Evolutionary conservation across 2,888 invertebrate species (phyloP).

Genomic region (Apeira syringaria): DNA sequence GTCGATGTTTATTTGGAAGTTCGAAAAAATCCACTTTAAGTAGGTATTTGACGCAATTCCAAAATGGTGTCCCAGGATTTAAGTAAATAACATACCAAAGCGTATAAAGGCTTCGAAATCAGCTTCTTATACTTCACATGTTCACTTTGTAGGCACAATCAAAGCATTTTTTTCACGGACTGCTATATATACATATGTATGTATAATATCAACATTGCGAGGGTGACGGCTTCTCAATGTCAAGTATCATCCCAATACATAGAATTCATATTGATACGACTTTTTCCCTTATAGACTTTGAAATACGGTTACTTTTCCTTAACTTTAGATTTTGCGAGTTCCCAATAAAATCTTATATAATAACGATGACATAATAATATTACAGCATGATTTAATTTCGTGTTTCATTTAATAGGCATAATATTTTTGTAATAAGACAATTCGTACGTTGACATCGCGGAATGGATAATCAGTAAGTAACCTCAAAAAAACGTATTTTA

Average conservation of each 20-base stretch:
- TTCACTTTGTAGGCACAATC: constrained; percentile 17
- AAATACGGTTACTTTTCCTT: constrained; percentile 14
- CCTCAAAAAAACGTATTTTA: too few relatives aligned
- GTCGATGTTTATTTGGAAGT: neutral
- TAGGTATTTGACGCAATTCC: constrained; percentile 9
- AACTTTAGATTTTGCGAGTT: constrained; percentile 4
- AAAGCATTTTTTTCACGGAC: too few relatives aligned
- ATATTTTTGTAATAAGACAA: constrained; percentile 18
- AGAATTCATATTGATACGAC: constrained; percentile 6
- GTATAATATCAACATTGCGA: constrained; percentile 36
- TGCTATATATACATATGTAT: constrained; percentile 16
- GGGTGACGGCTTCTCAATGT: constrained; percentile 31
- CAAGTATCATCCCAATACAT: constrained; percentile 18
- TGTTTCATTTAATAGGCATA: constrained; percentile 21
- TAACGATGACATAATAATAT: constrained; percentile 26
- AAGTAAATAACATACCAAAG: constrained; percentile 7
- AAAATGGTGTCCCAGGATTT: constrained; percentile 4
- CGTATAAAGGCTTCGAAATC: constrained; percentile 3
- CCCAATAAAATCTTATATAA: constrained; percentile 25
- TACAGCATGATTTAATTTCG: constrained; percentile 33
- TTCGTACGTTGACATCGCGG: too few relatives aligned
- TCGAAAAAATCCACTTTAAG: constrained; percentile 12
- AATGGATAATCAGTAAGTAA: too few relatives aligned
- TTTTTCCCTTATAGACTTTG: constrained; percentile 11
- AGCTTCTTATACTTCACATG: constrained; percentile 1